Conservation (phyloP, 2,888 invertebrate species). For the Chymomyza procnemis region DNA sequence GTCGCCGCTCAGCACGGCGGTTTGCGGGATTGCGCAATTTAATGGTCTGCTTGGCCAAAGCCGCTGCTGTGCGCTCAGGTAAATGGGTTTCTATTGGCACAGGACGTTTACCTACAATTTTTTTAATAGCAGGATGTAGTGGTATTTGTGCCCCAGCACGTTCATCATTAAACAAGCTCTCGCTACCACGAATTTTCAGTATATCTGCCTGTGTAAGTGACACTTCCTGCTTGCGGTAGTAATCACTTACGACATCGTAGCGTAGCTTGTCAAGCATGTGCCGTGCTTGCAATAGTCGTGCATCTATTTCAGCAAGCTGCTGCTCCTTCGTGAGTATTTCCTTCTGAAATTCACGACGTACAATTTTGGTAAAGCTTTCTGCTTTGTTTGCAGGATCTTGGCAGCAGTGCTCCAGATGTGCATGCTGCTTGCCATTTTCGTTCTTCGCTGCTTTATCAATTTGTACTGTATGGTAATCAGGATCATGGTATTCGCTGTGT, state of each 20-base stretch:
- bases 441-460: background rate
- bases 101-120: constrained; percentile 83
- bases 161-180: constrained; percentile 62
- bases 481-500: constrained; percentile 81
- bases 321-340: constrained; percentile 85
- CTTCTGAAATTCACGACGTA: constrained; percentile 85
- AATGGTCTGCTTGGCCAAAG: constrained; percentile 78
- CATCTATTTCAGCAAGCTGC: constrained; percentile 85
- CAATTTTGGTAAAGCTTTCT: constrained; percentile 80
- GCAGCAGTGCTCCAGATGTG: constrained; percentile 19
- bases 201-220: constrained; percentile 75
- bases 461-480: constrained; percentile 79
- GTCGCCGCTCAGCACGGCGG: constrained; percentile 68
- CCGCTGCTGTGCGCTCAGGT: constrained; percentile 79
- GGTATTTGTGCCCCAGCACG: constrained; percentile 78
- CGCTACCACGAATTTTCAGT: constrained; percentile 67
- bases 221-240: constrained; percentile 81
- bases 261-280: constrained; percentile 82
- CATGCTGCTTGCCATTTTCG: constrained; percentile 1
- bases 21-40: constrained; percentile 66
- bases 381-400: background rate
- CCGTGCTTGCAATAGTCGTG: constrained; percentile 81
- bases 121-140: constrained; percentile 88
- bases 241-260: constrained; percentile 82
- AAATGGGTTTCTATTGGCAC: constrained; percentile 48